phyloP scores from a whole-genome alignment of 2,888 invertebrate species.

The Oligia strigilis region DNA sequence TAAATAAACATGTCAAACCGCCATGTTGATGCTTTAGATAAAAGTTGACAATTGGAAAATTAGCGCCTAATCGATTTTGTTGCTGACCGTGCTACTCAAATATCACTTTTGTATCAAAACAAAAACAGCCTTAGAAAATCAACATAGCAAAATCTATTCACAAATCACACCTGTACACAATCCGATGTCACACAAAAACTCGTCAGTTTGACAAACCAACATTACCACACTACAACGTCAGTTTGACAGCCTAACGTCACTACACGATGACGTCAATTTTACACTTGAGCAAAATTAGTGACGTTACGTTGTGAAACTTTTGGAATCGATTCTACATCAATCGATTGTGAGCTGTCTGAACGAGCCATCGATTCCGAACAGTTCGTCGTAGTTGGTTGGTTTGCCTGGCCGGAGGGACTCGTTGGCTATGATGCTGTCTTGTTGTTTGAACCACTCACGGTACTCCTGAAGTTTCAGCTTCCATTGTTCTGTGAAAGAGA shows the following conservation, averaged over 20 bases:
- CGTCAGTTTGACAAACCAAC: slow-evolving; percentile 5
- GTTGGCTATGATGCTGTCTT: slow-evolving; percentile 94
- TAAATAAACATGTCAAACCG: neutral
- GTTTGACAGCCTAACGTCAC: slow-evolving; percentile 25
- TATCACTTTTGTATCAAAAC: neutral
- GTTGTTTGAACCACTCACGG: slow-evolving; percentile 94
- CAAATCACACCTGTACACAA: slow-evolving; percentile 13
- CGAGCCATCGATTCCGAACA: slow-evolving; percentile 96
- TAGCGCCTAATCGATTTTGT: neutral
- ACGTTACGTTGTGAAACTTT: slow-evolving; percentile 18
- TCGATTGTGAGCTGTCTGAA: slow-evolving; percentile 96
- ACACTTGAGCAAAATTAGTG: slow-evolving; percentile 32
- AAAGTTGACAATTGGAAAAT: neutral
- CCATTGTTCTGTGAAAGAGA: slow-evolving; percentile 92
- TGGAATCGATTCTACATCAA: slow-evolving; percentile 81
- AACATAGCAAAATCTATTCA: neutral
- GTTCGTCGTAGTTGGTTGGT: slow-evolving; percentile 95
- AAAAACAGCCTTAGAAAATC: neutral
- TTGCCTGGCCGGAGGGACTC: slow-evolving; percentile 95
- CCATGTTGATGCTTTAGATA: neutral
- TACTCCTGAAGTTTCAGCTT: slow-evolving; percentile 93
- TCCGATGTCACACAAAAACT: slow-evolving; percentile 2
- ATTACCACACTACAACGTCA: slow-evolving; percentile 9
- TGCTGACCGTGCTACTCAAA: neutral
- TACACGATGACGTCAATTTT: slow-evolving; percentile 14